Conservation (phyloP, 2,797 vertebrate genomes). For the Macrochelys suwanniensis region DNA sequence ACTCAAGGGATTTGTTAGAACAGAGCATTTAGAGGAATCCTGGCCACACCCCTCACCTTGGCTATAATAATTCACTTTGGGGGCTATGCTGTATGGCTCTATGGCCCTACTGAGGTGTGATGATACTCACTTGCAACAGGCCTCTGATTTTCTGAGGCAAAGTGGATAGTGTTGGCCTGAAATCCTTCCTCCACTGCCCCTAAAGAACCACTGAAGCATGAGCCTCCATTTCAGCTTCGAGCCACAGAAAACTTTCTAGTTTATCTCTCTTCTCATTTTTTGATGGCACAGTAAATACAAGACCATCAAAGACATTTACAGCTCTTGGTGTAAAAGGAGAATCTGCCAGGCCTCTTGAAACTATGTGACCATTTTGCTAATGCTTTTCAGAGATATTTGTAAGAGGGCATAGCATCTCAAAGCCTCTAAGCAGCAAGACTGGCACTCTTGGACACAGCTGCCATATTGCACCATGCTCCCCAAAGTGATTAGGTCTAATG, state of each 20-base stretch:
- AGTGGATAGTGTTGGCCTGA: not conserved
- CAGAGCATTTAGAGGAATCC: rapidly evolving
- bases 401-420: slow-evolving; percentile 6
- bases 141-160: not conserved
- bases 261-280: not conserved
- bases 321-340: not conserved
- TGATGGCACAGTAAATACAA: not conserved
- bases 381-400: not conserved
- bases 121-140: not conserved
- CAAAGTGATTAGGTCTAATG: slow-evolving; percentile 67
- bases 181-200: not conserved
- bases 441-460: slow-evolving; percentile 54
- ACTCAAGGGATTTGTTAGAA: rapidly evolving
- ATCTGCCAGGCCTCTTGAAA: too few species aligned
- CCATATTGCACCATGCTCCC: slow-evolving; percentile 44
- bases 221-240: not conserved
- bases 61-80: rapidly evolving
- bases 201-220: not conserved
- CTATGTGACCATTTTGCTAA: too few species aligned
- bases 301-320: not conserved
- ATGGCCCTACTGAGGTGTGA: not conserved
- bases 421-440: not conserved
- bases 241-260: not conserved
- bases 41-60: too few species aligned
- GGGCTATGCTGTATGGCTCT: not conserved